phyloP scores from a whole-genome alignment of 2,113 vertebrate genomes.

The Megalops atlanticus region DNA sequence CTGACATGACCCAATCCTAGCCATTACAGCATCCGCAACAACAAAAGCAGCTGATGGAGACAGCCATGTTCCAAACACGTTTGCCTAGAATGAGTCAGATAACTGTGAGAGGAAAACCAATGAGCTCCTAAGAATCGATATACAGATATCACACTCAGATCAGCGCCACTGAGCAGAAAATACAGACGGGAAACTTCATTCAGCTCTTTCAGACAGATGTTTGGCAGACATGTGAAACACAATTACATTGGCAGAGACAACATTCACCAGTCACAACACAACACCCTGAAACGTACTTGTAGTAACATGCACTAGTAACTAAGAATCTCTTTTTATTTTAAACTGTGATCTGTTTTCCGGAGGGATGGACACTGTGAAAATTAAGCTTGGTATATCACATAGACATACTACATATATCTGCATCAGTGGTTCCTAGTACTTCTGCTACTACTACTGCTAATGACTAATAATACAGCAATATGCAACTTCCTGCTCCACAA shows the following conservation, averaged over 20 bases:
- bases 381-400: too few species aligned
- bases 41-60: conserved; percentile 62
- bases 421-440: too few species aligned
- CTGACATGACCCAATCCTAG: conserved; percentile 69
- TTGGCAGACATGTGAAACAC: not conserved
- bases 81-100: conserved; percentile 64
- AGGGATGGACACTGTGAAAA: too few species aligned
- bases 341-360: too few species aligned
- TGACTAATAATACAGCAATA: too few species aligned
- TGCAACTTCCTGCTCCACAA: too few species aligned
- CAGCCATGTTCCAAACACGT: conserved; percentile 64
- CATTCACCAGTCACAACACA: not conserved
- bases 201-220: conserved; percentile 24
- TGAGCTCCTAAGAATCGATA: conserved; percentile 53
- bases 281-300: not conserved
- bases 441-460: too few species aligned
- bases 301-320: not conserved
- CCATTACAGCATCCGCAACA: conserved; percentile 38
- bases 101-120: conserved; percentile 63
- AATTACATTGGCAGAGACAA: not conserved
- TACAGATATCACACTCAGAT: conserved; percentile 51
- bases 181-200: conserved; percentile 48
- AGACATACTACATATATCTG: too few species aligned
- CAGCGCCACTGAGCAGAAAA: conserved; percentile 52
- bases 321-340: too few species aligned